These are phyloP conservation scores for Caenorhabditis imperialis DNA, from an alignment of 2,888 invertebrate genomes.

Conservation along the genomic window DNA sequence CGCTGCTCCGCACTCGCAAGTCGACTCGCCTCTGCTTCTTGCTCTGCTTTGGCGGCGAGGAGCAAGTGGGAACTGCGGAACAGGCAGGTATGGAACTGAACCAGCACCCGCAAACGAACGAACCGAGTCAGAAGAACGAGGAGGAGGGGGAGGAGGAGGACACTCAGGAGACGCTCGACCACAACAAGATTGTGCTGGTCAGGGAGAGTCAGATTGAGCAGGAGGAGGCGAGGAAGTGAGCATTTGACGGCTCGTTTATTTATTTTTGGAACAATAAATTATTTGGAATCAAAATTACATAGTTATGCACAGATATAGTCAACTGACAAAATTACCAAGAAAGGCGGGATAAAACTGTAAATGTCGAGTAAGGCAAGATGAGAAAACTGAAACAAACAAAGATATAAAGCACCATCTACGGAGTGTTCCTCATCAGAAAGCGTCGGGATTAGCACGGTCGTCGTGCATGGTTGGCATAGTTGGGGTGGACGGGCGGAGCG, in stretches of 20 bases:
- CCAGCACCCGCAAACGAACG: conserved; percentile 15
- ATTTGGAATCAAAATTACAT: neutral
- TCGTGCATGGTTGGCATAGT: conserved; percentile 36
- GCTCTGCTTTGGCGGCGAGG: conserved; percentile 21
- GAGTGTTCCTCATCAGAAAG: no score
- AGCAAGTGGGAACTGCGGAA: conserved; percentile 18
- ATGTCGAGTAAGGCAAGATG: no score
- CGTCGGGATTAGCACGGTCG: conserved; percentile 27
- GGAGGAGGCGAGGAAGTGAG: conserved; percentile 5
- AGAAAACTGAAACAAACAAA: no score
- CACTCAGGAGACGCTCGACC: conserved; percentile 42
- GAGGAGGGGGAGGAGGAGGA: conserved; percentile 13
- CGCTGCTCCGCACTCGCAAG: conserved; percentile 20
- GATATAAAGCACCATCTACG: no score
- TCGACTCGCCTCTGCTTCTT: conserved; percentile 40
- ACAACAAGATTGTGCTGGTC: conserved; percentile 24
- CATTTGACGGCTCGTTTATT: neutral
- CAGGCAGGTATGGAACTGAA: conserved; percentile 14
- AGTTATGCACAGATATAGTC: no score
- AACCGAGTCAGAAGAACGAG: conserved; percentile 23
- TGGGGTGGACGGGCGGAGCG: conserved; percentile 90
- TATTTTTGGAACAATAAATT: neutral
- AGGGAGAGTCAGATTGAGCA: conserved; percentile 8
- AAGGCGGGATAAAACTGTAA: no score
- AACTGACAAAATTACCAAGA: no score